A percentile compares a stretch with the other conserved stretches of the same genome.
Conservation (phyloP, 2,888 invertebrate species). For the Spilarctia lutea region DNA sequence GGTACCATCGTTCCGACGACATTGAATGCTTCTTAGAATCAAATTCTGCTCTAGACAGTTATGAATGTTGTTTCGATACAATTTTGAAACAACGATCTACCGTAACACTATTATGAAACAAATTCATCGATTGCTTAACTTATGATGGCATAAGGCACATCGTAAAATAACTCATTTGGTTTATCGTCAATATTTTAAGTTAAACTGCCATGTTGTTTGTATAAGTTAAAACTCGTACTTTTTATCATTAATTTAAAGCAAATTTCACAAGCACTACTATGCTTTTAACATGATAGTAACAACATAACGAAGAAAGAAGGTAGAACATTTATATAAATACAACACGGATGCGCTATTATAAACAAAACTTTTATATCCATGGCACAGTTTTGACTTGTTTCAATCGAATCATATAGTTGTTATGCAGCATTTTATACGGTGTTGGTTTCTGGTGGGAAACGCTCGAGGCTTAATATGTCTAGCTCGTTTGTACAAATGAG, state of each 20-base stretch:
- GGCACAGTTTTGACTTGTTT: conserved; percentile 22
- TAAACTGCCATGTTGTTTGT: conserved; percentile 3
- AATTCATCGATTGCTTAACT: conserved; percentile 54
- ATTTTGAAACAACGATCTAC: conserved; percentile 73
- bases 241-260: conserved; percentile 4
- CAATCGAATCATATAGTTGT: conserved; percentile 47
- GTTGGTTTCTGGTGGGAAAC: conserved; percentile 73
- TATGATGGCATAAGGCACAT: conserved; percentile 31
- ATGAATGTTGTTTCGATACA: conserved; percentile 69
- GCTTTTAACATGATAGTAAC: neutral
- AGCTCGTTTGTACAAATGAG: conserved; percentile 66
- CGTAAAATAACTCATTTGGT: conserved; percentile 42
- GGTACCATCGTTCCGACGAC: conserved; percentile 70
- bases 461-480: conserved; percentile 63
- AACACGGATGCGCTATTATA: conserved; percentile 10
- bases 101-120: conserved; percentile 61
- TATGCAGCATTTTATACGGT: conserved; percentile 61
- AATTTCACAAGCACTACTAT: neutral
- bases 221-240: neutral
- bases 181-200: conserved; percentile 7
- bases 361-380: conserved; percentile 18
- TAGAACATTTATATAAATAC: neutral
- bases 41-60: conserved; percentile 66
- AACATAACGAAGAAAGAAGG: neutral
- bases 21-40: conserved; percentile 78